Evolutionary conservation across 2,888 invertebrate species (phyloP), one percentile per base, ranked within the genome.

Genomic region (Heliconius aoede): DNA sequence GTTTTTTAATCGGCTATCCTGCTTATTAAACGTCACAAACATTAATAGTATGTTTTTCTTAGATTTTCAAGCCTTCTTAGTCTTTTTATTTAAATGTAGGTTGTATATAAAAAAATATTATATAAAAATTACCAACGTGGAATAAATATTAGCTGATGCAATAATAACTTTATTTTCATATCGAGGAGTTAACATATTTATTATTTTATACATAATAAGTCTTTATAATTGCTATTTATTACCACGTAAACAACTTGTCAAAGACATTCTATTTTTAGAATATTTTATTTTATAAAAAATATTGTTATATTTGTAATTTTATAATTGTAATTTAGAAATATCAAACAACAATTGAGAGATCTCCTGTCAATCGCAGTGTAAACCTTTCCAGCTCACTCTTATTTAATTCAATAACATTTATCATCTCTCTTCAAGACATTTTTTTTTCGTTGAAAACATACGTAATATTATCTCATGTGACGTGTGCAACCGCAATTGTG

Each of bases 71-170:
- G 13, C 15, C 26, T 65, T 36, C 15, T 65, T 65, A 24, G 15
- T 64, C 9, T 64, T 1, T 30, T 30, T n/a, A 36, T 65, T 65
- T 36, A n/a, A 65, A 65, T 40, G 15, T 15, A 0, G 1, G 24
- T 24, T 40, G 18, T 8, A 46, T 21, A 18, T 3, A 40, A 40
- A 24, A 40, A 36, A 65, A 36, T 65, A 18, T 65, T 40, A 15
- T 40, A 65, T 36, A 36, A n/a, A n/a, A n/a, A 36, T 24, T 40
- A 40, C 4, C 15, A 65, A 40, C 36, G 11, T 24, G 15, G 36
- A 65, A 65, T 65, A 40, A 40, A 65, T 15, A 65, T 40, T 65
- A 65, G 65, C 65, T 65, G 65, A 40, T 65, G 65, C 65, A 65
- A 65, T 36, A 65, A 32, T 40, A 15, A 65, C 1, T 65, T 65